phyloP scores from a whole-genome alignment of 2,797 vertebrate genomes.

The Pelodytes ibericus region DNA sequence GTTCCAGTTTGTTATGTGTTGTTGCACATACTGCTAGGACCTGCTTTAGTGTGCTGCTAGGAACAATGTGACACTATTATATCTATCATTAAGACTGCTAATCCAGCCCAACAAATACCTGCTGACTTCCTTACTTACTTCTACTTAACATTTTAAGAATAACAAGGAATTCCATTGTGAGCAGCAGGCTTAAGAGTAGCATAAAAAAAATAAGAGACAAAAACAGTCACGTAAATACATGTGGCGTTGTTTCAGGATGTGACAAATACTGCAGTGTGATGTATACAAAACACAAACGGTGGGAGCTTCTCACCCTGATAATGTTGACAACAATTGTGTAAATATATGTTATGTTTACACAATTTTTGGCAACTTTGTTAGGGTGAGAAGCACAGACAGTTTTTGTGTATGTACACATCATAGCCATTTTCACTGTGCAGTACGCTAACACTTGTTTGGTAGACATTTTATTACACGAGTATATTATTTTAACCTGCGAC shows the following conservation, averaged over 20 bases:
- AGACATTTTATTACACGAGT: no score
- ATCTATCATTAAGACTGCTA: not conserved
- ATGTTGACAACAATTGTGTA: no score
- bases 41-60: not conserved
- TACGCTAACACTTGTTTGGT: no score
- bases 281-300: no score
- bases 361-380: no score
- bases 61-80: not conserved
- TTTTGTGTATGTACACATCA: no score
- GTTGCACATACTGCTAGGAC: not conserved
- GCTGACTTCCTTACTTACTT: not conserved
- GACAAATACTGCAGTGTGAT: no score
- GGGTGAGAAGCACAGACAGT: no score
- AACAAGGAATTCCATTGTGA: slow-evolving; percentile 11
- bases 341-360: no score
- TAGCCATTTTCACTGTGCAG: no score
- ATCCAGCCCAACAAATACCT: not conserved
- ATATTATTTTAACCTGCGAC: no score
- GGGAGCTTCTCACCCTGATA: no score
- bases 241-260: not conserved
- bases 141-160: not conserved
- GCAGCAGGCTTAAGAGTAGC: not conserved
- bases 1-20: not conserved
- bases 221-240: slow-evolving; percentile 2
- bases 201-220: not conserved